A percentile compares a stretch with the other conserved stretches of the same genome.
phyloP scores from a whole-genome alignment of 2,113 vertebrate genomes.

The Petaurus breviceps region DNA sequence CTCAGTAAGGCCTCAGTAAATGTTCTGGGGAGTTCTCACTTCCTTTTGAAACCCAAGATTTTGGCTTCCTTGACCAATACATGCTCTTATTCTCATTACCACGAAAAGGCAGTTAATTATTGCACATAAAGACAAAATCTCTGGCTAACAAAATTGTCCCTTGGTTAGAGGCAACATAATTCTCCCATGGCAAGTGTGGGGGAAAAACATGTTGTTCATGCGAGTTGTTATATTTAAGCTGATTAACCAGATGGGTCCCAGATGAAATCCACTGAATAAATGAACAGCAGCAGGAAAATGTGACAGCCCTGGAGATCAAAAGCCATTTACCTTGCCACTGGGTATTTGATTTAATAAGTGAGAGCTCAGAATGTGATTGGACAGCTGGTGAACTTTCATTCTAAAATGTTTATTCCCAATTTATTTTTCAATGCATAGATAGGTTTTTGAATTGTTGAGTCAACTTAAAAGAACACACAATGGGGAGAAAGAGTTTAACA shows the following conservation, averaged over 20 bases:
- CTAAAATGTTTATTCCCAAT: neutral
- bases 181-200: neutral
- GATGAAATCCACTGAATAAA: neutral
- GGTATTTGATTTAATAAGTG: slow-evolving; percentile 12
- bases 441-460: neutral
- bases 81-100: neutral
- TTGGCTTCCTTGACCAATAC: neutral
- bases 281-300: neutral
- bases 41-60: slow-evolving; percentile 7
- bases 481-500: slow-evolving; percentile 3
- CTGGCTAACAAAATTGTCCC: neutral
- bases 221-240: slow-evolving; percentile 22
- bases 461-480: neutral
- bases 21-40: neutral
- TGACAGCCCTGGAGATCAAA: neutral
- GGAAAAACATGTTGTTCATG: neutral
- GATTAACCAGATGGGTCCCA: slow-evolving; percentile 16
- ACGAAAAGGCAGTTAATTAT: slow-evolving; percentile 8
- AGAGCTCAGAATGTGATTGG: neutral
- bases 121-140: slow-evolving; percentile 13
- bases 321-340: slow-evolving; percentile 13
- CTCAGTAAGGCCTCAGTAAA: neutral
- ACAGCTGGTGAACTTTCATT: neutral
- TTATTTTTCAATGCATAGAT: neutral
- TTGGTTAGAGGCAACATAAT: neutral